phyloP scores from a whole-genome alignment of 2,113 vertebrate genomes.

The Melanerpes formicivorus region DNA sequence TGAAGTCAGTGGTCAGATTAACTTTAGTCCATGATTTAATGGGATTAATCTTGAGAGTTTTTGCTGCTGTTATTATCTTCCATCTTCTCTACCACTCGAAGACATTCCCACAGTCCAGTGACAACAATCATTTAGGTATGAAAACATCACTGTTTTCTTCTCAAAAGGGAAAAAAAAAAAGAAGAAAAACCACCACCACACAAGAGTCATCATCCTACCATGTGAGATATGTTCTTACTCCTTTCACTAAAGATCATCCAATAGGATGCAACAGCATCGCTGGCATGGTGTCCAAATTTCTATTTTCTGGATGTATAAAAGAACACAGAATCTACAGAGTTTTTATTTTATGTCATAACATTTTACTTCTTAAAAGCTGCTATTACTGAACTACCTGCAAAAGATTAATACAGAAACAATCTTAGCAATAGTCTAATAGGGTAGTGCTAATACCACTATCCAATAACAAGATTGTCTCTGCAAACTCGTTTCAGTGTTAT shows the following conservation, averaged over 20 bases:
- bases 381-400: not conserved
- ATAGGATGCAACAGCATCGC: not conserved
- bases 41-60: not conserved
- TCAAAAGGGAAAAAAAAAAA: not conserved
- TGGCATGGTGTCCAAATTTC: rapidly evolving
- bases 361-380: not conserved
- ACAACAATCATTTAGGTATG: not conserved
- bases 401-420: not conserved
- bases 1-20: not conserved
- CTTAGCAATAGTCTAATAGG: not conserved
- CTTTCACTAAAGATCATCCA: not conserved
- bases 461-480: not conserved
- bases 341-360: not conserved
- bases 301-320: not conserved
- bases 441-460: not conserved
- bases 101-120: not conserved
- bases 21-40: not conserved
- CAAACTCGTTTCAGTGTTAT: not conserved
- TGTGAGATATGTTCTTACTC: rapidly evolving
- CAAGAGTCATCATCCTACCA: not conserved
- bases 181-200: not conserved
- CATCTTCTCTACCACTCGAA: not conserved
- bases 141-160: not conserved
- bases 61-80: not conserved
- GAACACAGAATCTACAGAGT: not conserved